Evolutionary conservation across 2,797 vertebrate genomes (phyloP), one percentile per base, ranked within the genome.

Genomic region (Lacerta agilis): DNA sequence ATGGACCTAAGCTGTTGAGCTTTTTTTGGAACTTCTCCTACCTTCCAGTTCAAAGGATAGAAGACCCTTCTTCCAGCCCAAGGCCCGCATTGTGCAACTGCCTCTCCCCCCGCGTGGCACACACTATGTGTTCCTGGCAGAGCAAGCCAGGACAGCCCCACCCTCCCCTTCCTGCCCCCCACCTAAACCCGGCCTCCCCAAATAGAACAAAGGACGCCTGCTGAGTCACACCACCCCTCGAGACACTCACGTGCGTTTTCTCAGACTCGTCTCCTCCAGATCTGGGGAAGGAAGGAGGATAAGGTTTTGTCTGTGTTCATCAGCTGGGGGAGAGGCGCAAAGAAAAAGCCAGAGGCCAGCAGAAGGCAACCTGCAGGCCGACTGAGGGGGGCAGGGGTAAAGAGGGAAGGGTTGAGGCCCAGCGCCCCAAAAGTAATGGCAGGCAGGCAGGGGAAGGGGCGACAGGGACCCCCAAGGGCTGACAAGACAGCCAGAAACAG

Each of bases 231-330:
- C 13, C 10, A 2, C 64, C 66, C n/a, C 9, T 0, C 38, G n/a
- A 27, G 0, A 43, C 0, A 96, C 97, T 97, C 92, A 98, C 97
- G 72, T 95, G 61, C 97, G 83, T 78, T 94, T 97, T 89, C 97
- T 95, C 91, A 97, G 0, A 29, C 86, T 94, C 27, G 81, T 23
- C 55, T 95, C 93, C 27, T 91, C 88, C 8, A 92, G 92, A 89
- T 95, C 97, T 97, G 88, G 75, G 90, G 90, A 45, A n/a, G 17
- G 69, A 90, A 83, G 41, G 8, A 3, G 29, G 13, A 69, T 27
- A 13, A 67, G 90, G 33, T 36, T 20, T 75, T 75, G 33, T 23
- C 3, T 41, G 86, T 10, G 58, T 17, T 58, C 49, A 5, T 29
- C 4, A 1, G 25, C 1, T 11, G 15, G 61, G 27, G 73, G 82